Evolutionary conservation across 2,113 vertebrate genomes (phyloP).

Genomic region (Canis aureus): DNA sequence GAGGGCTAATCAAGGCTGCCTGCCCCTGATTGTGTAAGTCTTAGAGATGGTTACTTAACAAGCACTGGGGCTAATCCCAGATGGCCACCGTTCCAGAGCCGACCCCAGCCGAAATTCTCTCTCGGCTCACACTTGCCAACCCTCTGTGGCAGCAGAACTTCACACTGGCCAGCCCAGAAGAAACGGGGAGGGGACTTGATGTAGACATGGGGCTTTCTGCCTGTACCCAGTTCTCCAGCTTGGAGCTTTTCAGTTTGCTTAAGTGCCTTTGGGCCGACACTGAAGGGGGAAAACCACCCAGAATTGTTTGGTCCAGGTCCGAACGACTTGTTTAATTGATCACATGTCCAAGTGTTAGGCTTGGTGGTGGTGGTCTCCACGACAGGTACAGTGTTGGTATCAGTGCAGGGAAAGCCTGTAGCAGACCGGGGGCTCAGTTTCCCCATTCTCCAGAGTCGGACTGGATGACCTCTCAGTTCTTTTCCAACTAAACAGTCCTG

Average conservation of each 20-base stretch:
- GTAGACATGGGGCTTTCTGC: background rate
- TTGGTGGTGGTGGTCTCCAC: background rate
- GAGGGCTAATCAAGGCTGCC: background rate
- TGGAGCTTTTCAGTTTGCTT: background rate
- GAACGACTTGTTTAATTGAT: background rate
- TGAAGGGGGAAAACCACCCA: background rate
- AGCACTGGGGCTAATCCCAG: background rate
- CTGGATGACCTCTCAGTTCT: background rate
- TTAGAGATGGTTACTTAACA: background rate
- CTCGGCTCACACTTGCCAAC: background rate
- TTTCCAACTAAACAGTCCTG: background rate
- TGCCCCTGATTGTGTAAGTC: background rate
- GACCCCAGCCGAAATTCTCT: background rate
- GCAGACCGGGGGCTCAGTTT: background rate
- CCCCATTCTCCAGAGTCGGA: background rate
- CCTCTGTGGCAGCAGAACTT: background rate
- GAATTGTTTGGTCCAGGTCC: background rate
- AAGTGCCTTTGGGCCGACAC: fast-evolving
- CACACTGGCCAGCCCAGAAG: background rate
- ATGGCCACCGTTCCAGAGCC: background rate
- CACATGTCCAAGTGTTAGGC: background rate
- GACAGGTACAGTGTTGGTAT: background rate
- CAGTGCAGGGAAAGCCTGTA: background rate
- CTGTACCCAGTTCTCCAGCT: too few species aligned
- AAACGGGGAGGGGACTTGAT: background rate